A percentile compares a stretch with the other conserved stretches of the same genome.
These are phyloP conservation scores for Koerneria pararmatus DNA, from an alignment of 2,888 invertebrate species.

Conservation along the genomic window DNA sequence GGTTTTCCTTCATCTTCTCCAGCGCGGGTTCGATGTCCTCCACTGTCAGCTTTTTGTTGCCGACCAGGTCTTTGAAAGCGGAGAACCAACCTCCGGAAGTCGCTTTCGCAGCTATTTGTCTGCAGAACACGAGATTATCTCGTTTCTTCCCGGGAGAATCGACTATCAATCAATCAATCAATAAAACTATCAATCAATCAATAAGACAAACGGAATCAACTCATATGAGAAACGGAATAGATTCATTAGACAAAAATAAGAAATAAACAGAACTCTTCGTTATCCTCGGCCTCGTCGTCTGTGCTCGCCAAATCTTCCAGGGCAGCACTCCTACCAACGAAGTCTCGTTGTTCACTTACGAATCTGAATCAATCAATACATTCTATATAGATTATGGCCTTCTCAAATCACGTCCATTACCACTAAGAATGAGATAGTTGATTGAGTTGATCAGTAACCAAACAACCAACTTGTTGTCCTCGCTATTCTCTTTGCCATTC, in stretches of 20 bases:
- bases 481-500: conserved; percentile 53
- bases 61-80: conserved; percentile 73
- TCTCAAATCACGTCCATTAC: too few relatives aligned
- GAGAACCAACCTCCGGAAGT: conserved; percentile 69
- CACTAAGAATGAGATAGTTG: too few relatives aligned
- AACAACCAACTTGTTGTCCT: conserved; percentile 28
- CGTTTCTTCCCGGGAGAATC: neutral
- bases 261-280: neutral
- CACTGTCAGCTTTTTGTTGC: conserved; percentile 74
- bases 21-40: conserved; percentile 80
- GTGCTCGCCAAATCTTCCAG: conserved; percentile 23
- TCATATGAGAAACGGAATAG: too few relatives aligned
- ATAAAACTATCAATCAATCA: too few relatives aligned
- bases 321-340: conserved; percentile 20
- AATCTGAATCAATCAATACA: neutral
- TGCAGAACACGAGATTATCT: conserved; percentile 18
- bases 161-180: too few relatives aligned
- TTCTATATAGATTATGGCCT: too few relatives aligned
- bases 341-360: conserved; percentile 10
- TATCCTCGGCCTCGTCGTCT: conserved; percentile 21
- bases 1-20: conserved; percentile 88
- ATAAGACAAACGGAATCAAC: too few relatives aligned
- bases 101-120: conserved; percentile 32
- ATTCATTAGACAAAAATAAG: neutral
- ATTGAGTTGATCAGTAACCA: too few relatives aligned